These are phyloP conservation scores for Malacosoma neustria DNA, from an alignment of 2,888 invertebrate species.

Conservation along the genomic window DNA sequence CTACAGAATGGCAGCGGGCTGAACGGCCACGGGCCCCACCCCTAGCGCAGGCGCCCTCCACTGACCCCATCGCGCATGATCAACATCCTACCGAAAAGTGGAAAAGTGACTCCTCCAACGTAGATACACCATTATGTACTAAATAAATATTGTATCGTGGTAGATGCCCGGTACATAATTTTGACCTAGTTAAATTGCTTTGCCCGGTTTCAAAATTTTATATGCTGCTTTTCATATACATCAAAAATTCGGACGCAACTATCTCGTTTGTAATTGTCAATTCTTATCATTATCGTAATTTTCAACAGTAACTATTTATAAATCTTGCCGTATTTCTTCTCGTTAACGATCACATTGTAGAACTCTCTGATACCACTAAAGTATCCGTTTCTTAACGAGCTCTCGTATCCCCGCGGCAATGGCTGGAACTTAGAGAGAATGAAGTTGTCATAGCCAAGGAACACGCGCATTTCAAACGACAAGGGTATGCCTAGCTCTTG, in stretches of 20 bases:
- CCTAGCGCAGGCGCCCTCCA: slow-evolving; percentile 58
- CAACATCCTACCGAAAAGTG: slow-evolving; percentile 69
- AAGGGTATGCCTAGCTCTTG: slow-evolving; percentile 27
- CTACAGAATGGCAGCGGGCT: slow-evolving; percentile 65
- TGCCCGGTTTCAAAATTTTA: slow-evolving; percentile 26
- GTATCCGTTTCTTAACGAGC: slow-evolving; percentile 42
- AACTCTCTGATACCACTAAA: slow-evolving; percentile 49
- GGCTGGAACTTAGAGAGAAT: slow-evolving; percentile 46
- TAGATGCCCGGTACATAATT: slow-evolving; percentile 54
- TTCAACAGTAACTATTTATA: no score
- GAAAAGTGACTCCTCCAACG: slow-evolving; percentile 73
- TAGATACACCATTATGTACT: slow-evolving; percentile 70
- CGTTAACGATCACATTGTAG: slow-evolving; percentile 32
- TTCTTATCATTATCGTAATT: no score
- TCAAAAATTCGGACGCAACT: no score
- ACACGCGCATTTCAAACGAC: slow-evolving; percentile 55
- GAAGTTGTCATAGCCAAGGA: slow-evolving; percentile 31
- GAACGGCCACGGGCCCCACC: slow-evolving; percentile 61
- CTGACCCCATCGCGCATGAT: slow-evolving; percentile 55
- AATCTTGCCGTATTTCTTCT: slow-evolving; percentile 25
- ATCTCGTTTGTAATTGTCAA: no score
- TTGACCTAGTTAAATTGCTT: slow-evolving; percentile 46
- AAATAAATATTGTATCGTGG: slow-evolving; percentile 68
- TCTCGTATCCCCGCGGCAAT: slow-evolving; percentile 41
- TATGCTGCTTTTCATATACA: no score